These are phyloP conservation scores for Drepanosiphum platanoidis DNA, from an alignment of 2,888 invertebrate species.

Conservation along the genomic window DNA sequence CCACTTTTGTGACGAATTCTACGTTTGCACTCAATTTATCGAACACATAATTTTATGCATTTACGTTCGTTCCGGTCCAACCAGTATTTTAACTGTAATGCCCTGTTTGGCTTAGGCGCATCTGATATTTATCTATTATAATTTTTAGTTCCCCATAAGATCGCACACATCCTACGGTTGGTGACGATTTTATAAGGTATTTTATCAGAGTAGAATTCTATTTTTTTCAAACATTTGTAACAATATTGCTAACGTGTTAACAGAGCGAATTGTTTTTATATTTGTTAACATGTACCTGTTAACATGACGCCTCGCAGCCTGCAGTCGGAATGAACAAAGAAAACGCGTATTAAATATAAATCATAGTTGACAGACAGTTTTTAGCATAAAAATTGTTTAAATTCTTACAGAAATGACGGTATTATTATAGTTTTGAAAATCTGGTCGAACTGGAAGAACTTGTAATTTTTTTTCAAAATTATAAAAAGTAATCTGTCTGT, in stretches of 20 bases:
- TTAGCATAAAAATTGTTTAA: constrained; percentile 7
- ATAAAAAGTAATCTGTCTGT: neutral
- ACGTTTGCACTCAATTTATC: neutral
- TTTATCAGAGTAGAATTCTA: neutral
- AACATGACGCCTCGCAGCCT: neutral
- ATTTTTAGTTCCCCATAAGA: neutral
- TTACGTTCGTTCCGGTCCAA: constrained; percentile 19
- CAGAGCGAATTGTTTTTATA: neutral
- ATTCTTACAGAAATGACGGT: neutral
- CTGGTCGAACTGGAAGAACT: constrained; percentile 7
- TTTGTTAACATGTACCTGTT: neutral
- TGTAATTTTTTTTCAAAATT: neutral
- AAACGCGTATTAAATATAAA: constrained; percentile 11
- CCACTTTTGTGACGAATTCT: neutral
- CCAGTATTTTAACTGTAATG: constrained; percentile 39
- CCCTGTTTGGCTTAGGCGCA: neutral
- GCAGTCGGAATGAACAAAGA: neutral
- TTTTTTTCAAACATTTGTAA: neutral
- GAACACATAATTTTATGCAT: neutral
- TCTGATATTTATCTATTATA: neutral
- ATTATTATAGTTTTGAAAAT: neutral
- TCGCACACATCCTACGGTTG: too few relatives aligned
- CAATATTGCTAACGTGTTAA: neutral
- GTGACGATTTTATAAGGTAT: neutral
- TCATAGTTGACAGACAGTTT: neutral